These are phyloP conservation scores for Nasonia oneida DNA, from an alignment of 2,888 invertebrate genomes.

Conservation along the genomic window DNA sequence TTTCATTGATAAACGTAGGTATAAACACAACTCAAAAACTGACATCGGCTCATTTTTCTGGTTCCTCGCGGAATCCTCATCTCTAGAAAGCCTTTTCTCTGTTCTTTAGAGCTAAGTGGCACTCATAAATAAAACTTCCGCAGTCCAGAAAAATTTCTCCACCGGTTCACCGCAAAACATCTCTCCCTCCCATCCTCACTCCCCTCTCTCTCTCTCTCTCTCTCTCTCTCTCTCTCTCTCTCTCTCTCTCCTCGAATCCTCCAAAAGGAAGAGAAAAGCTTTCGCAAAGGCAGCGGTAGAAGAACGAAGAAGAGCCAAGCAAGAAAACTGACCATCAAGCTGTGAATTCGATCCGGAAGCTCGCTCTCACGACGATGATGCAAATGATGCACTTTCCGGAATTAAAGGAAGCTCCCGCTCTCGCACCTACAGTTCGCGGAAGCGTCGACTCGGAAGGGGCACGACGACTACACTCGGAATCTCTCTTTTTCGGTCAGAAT, in stretches of 20 bases:
- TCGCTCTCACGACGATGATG: slow-evolving; percentile 66
- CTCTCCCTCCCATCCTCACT: too few species aligned
- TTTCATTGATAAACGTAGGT: too few species aligned
- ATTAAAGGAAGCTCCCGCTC: slow-evolving; percentile 72
- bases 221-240: neutral
- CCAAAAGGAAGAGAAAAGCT: neutral
- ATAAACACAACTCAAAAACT: too few species aligned
- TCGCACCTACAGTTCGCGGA: slow-evolving; percentile 55
- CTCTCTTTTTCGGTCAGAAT: slow-evolving; percentile 47
- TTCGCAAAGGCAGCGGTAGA: neutral
- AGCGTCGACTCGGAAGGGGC: slow-evolving; percentile 65
- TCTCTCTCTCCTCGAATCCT: neutral
- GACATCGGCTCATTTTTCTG: neutral
- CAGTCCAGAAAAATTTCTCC: neutral
- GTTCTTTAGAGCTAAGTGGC: neutral
- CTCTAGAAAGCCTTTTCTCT: neutral
- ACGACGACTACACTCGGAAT: slow-evolving; percentile 52
- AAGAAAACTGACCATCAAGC: slow-evolving; percentile 43
- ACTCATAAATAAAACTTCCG: slow-evolving; percentile 35
- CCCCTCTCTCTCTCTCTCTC: too few species aligned
- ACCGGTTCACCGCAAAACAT: neutral
- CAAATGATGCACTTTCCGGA: slow-evolving; percentile 78
- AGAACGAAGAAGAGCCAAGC: neutral
- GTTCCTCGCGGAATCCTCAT: neutral
- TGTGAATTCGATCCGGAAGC: slow-evolving; percentile 52